These are phyloP conservation scores for Stratiomys singularior DNA, from an alignment of 2,888 invertebrate species.

Conservation along the genomic window DNA sequence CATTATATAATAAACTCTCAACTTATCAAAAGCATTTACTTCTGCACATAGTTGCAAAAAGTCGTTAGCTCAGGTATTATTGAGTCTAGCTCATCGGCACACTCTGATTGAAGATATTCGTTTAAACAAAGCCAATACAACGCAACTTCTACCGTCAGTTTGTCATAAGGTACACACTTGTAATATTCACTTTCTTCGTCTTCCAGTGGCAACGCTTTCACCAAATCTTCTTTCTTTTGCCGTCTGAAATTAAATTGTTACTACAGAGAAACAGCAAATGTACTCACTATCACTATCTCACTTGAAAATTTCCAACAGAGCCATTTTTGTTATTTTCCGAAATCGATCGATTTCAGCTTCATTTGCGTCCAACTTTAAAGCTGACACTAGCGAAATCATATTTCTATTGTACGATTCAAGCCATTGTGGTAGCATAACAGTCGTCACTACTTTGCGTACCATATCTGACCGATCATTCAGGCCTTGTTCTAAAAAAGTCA, in stretches of 20 bases:
- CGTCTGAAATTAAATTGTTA: constrained; percentile 57
- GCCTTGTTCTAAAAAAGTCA: constrained; percentile 71
- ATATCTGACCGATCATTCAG: constrained; percentile 71
- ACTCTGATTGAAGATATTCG: constrained; percentile 63
- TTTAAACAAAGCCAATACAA: constrained; percentile 74
- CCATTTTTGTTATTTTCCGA: constrained; percentile 68
- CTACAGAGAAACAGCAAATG: not conserved
- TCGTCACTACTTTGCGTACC: constrained; percentile 66
- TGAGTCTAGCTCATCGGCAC: constrained; percentile 60
- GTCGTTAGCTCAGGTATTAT: constrained; percentile 75
- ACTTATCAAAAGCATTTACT: constrained; percentile 67
- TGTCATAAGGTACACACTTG: constrained; percentile 67
- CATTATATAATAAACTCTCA: not conserved
- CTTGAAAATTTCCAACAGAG: constrained; percentile 70
- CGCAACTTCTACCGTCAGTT: constrained; percentile 68
- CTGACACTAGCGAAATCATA: constrained; percentile 76
- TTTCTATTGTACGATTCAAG: constrained; percentile 77
- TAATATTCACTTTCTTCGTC: constrained; percentile 61
- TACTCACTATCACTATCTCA: constrained; percentile 57
- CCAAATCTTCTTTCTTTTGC: constrained; percentile 62
- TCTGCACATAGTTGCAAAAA: constrained; percentile 77
- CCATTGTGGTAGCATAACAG: constrained; percentile 77
- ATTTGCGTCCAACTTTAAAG: constrained; percentile 77
- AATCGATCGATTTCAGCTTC: constrained; percentile 73
- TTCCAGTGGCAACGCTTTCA: constrained; percentile 64